Evolutionary conservation across 2,888 invertebrate species (phyloP).

Genomic region (Rotaria socialis): DNA sequence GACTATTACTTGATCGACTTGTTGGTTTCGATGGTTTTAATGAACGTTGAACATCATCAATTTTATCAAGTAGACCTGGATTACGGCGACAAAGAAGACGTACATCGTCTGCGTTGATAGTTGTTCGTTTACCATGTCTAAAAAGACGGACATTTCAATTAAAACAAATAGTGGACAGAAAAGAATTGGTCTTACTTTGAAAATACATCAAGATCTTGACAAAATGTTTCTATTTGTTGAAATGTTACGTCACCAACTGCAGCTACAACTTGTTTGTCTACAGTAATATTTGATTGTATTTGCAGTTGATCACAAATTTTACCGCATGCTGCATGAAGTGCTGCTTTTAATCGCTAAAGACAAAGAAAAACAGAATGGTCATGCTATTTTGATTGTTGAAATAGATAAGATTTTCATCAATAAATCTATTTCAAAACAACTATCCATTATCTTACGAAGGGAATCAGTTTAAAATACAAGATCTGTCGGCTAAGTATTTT

Average conservation of each 20-base stretch:
- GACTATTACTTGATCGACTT: background rate
- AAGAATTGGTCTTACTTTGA: slow-evolving; percentile 62
- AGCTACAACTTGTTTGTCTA: slow-evolving; percentile 64
- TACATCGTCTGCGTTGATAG: slow-evolving; percentile 67
- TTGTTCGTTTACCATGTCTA: slow-evolving; percentile 68
- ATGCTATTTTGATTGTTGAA: too few relatives aligned
- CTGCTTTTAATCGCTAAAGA: slow-evolving; percentile 65
- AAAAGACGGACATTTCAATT: slow-evolving; percentile 49
- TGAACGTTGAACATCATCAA: slow-evolving; percentile 16
- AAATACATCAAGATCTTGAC: slow-evolving; percentile 67
- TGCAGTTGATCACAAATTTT: slow-evolving; percentile 63
- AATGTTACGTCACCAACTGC: slow-evolving; percentile 66
- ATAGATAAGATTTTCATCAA: too few relatives aligned
- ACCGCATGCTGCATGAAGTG: slow-evolving; percentile 64
- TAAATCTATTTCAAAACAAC: too few relatives aligned
- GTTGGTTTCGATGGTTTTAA: background rate
- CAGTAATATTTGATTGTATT: slow-evolving; percentile 50
- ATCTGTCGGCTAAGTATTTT: too few relatives aligned
- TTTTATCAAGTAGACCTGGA: slow-evolving; percentile 60
- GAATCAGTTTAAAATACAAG: too few relatives aligned
- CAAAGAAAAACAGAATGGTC: background rate
- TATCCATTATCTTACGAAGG: too few relatives aligned
- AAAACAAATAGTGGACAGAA: background rate
- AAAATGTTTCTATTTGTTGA: slow-evolving; percentile 64
- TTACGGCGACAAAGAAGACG: slow-evolving; percentile 67